Evolutionary conservation across 2,888 invertebrate species (phyloP).

Genomic region (Apodemia zela): DNA sequence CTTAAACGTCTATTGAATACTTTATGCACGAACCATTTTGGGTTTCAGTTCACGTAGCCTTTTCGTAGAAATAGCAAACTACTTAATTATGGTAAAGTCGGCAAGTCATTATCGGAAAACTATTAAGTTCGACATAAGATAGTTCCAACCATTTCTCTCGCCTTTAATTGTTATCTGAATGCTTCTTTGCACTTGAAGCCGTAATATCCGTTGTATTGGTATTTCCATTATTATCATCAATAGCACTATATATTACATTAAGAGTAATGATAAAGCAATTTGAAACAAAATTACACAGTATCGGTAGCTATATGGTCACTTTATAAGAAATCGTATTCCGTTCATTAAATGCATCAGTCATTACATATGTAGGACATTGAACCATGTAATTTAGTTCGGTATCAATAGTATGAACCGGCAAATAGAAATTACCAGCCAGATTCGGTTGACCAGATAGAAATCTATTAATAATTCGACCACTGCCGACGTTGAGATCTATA

Average conservation of each 20-base stretch:
- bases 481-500: constrained; percentile 74
- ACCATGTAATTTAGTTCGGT: constrained; percentile 62
- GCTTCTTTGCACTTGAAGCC: constrained; percentile 12
- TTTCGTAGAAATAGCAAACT: constrained; percentile 19
- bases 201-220: constrained; percentile 8
- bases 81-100: constrained; percentile 35
- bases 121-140: constrained; percentile 37
- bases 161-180: constrained; percentile 24
- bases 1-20: neutral
- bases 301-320: constrained; percentile 25
- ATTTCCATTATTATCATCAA: constrained; percentile 1
- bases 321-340: constrained; percentile 30
- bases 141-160: constrained; percentile 33
- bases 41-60: constrained; percentile 2
- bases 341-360: constrained; percentile 27
- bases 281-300: constrained; percentile 23
- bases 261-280: constrained; percentile 19
- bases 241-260: neutral
- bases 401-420: constrained; percentile 58
- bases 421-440: constrained; percentile 71
- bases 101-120: constrained; percentile 39
- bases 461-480: constrained; percentile 77
- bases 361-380: constrained; percentile 32
- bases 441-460: constrained; percentile 75
- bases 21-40: neutral